A percentile compares a stretch with the other conserved stretches of the same genome.
Conservation (phyloP, 2,797 vertebrate genomes). For the Leuciscus waleckii region DNA sequence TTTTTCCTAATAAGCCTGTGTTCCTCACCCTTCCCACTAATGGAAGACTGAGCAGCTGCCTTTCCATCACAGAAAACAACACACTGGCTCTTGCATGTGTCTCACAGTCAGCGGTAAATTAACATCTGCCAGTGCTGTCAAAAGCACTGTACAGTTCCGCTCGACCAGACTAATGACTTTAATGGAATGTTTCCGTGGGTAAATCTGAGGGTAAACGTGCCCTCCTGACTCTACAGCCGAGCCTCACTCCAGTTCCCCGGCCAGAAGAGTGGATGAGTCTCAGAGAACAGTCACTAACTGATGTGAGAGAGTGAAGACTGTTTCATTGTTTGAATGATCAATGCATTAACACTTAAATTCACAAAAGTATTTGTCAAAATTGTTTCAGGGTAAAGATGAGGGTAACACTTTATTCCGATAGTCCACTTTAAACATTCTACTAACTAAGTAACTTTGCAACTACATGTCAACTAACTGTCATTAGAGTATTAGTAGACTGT, state of each 20-base stretch:
- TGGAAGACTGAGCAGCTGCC: slow-evolving; percentile 34
- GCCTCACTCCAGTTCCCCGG: neutral
- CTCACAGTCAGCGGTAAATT: slow-evolving; percentile 35
- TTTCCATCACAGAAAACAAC: slow-evolving; percentile 47
- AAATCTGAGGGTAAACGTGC: slow-evolving; percentile 25
- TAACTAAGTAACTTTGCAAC: no score
- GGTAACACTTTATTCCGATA: no score
- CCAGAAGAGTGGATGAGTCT: neutral
- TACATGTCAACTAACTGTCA: no score
- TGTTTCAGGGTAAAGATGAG: neutral
- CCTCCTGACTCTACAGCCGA: neutral
- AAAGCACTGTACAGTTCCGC: slow-evolving; percentile 33
- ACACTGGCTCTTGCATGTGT: slow-evolving; percentile 30
- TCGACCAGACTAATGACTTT: slow-evolving; percentile 42
- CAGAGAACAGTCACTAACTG: neutral
- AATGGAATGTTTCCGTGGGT: slow-evolving; percentile 43
- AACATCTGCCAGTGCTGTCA: slow-evolving; percentile 29
- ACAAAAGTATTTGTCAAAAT: neutral
- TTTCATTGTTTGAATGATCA: no score
- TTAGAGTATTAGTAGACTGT: no score
- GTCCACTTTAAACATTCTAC: no score
- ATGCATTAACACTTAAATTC: neutral
- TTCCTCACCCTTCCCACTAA: slow-evolving; percentile 7
- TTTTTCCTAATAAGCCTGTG: neutral
- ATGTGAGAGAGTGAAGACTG: neutral